Evolutionary conservation across 1,140 invertebrate species (phyloP), one percentile per base, ranked within the genome.

Genomic region (Brachionus manjavacas): DNA sequence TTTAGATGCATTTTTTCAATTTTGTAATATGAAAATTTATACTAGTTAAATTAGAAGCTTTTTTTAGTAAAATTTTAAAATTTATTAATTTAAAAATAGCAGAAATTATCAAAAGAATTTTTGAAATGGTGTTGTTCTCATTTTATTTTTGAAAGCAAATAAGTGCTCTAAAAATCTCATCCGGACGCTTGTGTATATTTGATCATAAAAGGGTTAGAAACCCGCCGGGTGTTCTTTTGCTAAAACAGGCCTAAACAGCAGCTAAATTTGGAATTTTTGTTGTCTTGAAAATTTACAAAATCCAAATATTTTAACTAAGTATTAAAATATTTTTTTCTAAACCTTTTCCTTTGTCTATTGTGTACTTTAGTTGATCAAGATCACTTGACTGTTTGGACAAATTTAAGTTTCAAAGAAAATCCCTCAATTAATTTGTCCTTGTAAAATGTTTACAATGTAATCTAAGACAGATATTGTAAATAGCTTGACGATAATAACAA

Each of bases 361-460:
- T 72, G 68, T 72, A 41, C 31, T 35, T 41, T 20, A 41, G 35
- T 72, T 72, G 68, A 41, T 72, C 68, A 72, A 72, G 68, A 72
- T 41, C 68, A 72, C 68, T 72, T 72, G 68, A 72, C 68, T 72
- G 68, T 72, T 72, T 72, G 35, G 68, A 72, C 68, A 72, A 72
- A 72, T 72, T 72, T 72, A 68, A 31, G 25, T 72, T 41, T 72
- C 28, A 72, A 72, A 72, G 31, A 72, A 72, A 72, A 72, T 41
- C 31, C 39, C 68, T 72, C 16, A 20, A 72, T 72, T 72, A 72
- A 72, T 72, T 72, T 72, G 39, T 72, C 68, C 68, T 72, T 72
- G 31, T 20, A 72, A 72, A 72, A 72, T 72, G 68, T 72, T 72
- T 72, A 72, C 35, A 72, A 20, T 72, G 68, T 72, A 72, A 72